A percentile compares a stretch with the other conserved stretches of the same genome.
Conservation (phyloP, 2,888 invertebrate genomes). For the Sialis lutaria region DNA sequence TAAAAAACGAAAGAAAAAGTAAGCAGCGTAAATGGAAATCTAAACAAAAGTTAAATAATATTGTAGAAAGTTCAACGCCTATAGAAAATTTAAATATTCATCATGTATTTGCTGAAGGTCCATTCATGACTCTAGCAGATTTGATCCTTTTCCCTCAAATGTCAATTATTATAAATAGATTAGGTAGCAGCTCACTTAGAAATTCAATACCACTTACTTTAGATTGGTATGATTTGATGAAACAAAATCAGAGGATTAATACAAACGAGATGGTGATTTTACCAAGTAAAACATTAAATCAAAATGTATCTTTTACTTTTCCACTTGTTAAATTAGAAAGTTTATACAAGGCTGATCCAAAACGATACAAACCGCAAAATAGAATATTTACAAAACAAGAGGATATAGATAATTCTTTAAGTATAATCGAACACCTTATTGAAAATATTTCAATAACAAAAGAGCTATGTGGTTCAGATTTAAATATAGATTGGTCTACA, state of each 20-base stretch:
- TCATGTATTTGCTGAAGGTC: constrained; percentile 72
- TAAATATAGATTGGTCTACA: constrained; percentile 44
- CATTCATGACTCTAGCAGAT: constrained; percentile 67
- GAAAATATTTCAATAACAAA: constrained; percentile 22
- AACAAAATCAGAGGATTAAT: constrained; percentile 14
- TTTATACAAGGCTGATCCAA: constrained; percentile 62
- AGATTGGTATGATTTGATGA: constrained; percentile 40
- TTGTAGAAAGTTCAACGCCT: constrained; percentile 29
- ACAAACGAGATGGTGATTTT: constrained; percentile 5
- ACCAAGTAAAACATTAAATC: neutral
- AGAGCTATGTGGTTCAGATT: constrained; percentile 24
- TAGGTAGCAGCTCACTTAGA: constrained; percentile 21
- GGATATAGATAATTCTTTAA: constrained; percentile 48
- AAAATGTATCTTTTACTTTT: constrained; percentile 17
- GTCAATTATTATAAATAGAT: constrained; percentile 35
- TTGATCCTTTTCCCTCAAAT: constrained; percentile 59
- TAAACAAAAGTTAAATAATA: constrained; percentile 29
- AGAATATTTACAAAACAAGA: constrained; percentile 59
- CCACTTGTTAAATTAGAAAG: constrained; percentile 41
- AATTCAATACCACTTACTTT: constrained; percentile 38
- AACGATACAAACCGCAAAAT: constrained; percentile 54
- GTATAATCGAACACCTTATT: constrained; percentile 27
- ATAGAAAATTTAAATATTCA: constrained; percentile 33
- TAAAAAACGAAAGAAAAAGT: constrained; percentile 9
- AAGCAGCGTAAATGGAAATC: constrained; percentile 20